Percentiles rank a stretch among this genome's conserved stretches.
Evolutionary conservation across 2,113 vertebrate species (phyloP).

Genomic region (Hippocampus guttulatus): DNA sequence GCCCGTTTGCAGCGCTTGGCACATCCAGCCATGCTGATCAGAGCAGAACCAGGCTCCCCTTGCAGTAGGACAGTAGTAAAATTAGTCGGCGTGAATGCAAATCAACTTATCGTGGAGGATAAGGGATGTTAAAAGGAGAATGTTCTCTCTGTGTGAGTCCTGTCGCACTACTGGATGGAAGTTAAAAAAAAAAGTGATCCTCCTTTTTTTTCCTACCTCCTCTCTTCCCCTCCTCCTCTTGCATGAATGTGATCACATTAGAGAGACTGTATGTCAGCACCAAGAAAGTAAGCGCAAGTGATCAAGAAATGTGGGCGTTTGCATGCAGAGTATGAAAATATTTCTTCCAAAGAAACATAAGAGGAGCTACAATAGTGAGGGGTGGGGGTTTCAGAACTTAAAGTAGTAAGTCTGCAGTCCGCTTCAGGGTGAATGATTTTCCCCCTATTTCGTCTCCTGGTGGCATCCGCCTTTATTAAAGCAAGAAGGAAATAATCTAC

Average conservation of each 20-base stretch:
- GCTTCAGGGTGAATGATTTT: slow-evolving; percentile 29
- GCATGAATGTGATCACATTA: slow-evolving; percentile 1
- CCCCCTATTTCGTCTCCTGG: slow-evolving; percentile 16
- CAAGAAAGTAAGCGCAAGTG: background rate
- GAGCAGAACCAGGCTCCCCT: slow-evolving; percentile 13
- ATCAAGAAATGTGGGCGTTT: background rate
- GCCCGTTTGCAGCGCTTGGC: slow-evolving; percentile 84
- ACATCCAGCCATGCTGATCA: slow-evolving; percentile 80
- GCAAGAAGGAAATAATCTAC: slow-evolving; percentile 49
- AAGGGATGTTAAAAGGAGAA: slow-evolving; percentile 3
- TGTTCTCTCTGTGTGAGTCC: slow-evolving; percentile 13
- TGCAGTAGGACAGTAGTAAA: slow-evolving; percentile 15
- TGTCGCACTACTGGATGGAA: slow-evolving; percentile 35
- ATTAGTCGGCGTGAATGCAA: slow-evolving; percentile 13
- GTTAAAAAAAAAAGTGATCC: slow-evolving; percentile 35
- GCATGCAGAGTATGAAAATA: slow-evolving; percentile 7
- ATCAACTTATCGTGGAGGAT: slow-evolving; percentile 23
- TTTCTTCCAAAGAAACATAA: slow-evolving; percentile 5
- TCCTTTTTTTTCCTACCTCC: slow-evolving; percentile 24
- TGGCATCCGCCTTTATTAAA: slow-evolving; percentile 18
- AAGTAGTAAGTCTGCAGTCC: slow-evolving; percentile 11
- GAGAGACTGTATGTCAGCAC: slow-evolving; percentile 6
- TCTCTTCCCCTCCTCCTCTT: slow-evolving; percentile 20
- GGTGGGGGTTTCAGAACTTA: slow-evolving; percentile 36
- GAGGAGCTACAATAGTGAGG: slow-evolving; percentile 4